phyloP scores from a whole-genome alignment of 2,797 vertebrate genomes.

The Pagetopsis macropterus region DNA sequence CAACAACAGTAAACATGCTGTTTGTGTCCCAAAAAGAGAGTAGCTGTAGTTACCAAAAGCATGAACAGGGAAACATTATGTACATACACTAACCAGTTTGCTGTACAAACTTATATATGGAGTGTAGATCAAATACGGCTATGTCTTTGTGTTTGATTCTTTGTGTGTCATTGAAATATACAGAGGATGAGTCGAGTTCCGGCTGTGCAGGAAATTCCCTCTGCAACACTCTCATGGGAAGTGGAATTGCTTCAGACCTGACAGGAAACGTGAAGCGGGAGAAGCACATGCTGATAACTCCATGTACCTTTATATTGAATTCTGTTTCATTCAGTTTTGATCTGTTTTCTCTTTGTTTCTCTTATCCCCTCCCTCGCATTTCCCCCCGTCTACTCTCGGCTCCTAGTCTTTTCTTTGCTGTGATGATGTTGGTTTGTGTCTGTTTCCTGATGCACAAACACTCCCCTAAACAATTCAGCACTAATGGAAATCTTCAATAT shows the following conservation, averaged over 20 bases:
- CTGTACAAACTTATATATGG: conserved; percentile 13
- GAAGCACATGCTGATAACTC: conserved; percentile 35
- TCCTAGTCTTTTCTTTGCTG: conserved; percentile 19
- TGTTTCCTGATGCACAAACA: conserved; percentile 62
- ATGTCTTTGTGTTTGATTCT: conserved; percentile 25
- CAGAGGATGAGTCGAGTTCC: conserved; percentile 32
- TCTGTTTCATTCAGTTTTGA: conserved; percentile 55
- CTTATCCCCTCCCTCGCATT: neutral
- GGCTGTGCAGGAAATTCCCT: conserved; percentile 42
- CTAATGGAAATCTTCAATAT: conserved; percentile 76
- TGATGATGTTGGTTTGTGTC: conserved; percentile 46
- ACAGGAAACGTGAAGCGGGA: conserved; percentile 27
- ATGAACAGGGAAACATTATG: conserved; percentile 5
- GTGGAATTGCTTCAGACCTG: conserved; percentile 22
- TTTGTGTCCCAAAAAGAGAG: neutral
- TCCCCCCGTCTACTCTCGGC: neutral
- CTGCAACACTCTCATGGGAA: conserved; percentile 24
- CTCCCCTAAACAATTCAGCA: conserved; percentile 63
- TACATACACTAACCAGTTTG: conserved; percentile 9
- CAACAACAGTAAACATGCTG: neutral
- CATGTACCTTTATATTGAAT: conserved; percentile 33
- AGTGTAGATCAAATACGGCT: conserved; percentile 14
- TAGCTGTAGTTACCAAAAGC: neutral
- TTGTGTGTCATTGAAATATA: conserved; percentile 40
- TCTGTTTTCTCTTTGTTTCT: conserved; percentile 36